Evolutionary conservation across 2,888 invertebrate genomes (phyloP), one percentile per base, ranked within the genome.

Genomic region (Drosophila pullipes): DNA sequence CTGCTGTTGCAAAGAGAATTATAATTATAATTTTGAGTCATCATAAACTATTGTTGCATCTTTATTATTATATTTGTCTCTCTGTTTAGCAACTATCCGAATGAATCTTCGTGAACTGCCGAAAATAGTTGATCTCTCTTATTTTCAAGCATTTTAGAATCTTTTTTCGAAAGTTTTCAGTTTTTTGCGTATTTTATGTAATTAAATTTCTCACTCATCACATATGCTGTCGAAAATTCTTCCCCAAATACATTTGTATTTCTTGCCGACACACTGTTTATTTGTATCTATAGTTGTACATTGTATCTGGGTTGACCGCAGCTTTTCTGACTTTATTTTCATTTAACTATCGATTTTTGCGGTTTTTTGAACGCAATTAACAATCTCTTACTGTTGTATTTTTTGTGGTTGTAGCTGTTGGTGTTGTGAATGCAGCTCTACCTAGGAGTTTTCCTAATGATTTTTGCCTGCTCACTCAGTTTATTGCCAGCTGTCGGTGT

Each of bases 281-380:
- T 53, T 52, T 70, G 31, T 30, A 50, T 50, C 16, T 61, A 30
- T 39, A 28, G 30, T 22, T 78, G 57, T 47, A 30, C 50, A 69
- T 50, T 61, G 65, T 66, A 50, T 70, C 66, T 82, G 71, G 70
- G 69, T 66, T 65, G 73, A 73, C 78, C 87, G 54, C 81, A 80
- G 59, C 63, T 67, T 75, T 71, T 74, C 75, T 63, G 68, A 73
- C 76, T 78, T 78, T 81, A 83, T 76, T 78, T 83, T 75, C 75
- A 70, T 83, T 81, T 81, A 67, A 72, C 81, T 76, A 84, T 83
- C 75, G 83, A 84, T 84, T 86, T 84, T 83, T 83, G 83, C 60
- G 81, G 85, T 69, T 85, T 81, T 81, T 83, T 66, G 55, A 85
- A 78, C 74, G 74, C 83, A 80, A 83, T 83, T 83, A 85, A 81